Evolutionary conservation across 2,113 vertebrate genomes (phyloP), one percentile per base, ranked within the genome.

Genomic region (Illadopsis cleaveri): DNA sequence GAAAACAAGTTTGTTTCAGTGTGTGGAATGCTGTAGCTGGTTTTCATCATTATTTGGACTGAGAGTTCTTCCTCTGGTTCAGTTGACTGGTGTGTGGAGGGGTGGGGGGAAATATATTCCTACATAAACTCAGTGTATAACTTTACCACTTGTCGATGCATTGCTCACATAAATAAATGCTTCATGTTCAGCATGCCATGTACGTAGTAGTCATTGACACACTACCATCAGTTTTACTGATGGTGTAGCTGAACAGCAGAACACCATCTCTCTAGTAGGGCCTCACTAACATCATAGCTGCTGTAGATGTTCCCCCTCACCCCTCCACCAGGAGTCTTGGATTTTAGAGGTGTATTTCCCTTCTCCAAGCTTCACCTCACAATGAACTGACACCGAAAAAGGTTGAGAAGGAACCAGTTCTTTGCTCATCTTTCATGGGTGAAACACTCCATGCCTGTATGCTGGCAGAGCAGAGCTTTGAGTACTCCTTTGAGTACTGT

Each of bases 161-260:
- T 70, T 91, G 83, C 83, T 95, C 72, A 89, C 60, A 54, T 83
- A 77, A 97, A 96, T 96, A 97, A 96, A 96, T 48, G 95, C 86
- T 95, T 97, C 69, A 54, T 77, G 91, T 95, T 90, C 94, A 89
- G 93, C 95, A 93, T 45, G 27, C 25, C 33, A 20, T 3, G 28
- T 20, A 20, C 0, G 0, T 5, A 21, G 85, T 47, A 31, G 33
- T 96, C 35, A 57, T 28, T 94, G 82, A 66, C 14, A 27, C 15
- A 1, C 17, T 17, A 10, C 37, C 23, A 18, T n/a, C 10, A 8
- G 31, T 61, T 53, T 66, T 28, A 56, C 61, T 58, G 48, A 15
- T 21, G 5, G 7, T 3, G 3, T n/a, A 37, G 33, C 57, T 54
- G 15, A 56, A 37, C 38, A 92, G 35, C 33, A 61, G 27, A 76